These are phyloP conservation scores for Dioctria rufipes DNA, from an alignment of 2,888 invertebrate species.

Conservation along the genomic window DNA sequence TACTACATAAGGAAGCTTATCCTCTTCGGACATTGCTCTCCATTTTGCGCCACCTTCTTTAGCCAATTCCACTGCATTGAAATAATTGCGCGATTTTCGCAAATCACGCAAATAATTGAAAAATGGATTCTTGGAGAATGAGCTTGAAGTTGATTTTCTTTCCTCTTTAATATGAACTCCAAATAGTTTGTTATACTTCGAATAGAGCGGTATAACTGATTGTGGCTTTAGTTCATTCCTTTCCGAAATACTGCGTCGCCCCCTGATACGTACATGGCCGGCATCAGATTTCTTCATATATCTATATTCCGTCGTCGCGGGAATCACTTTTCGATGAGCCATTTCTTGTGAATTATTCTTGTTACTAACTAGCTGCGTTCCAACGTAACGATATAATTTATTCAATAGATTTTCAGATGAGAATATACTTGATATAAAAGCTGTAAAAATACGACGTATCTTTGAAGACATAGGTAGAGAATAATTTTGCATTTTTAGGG, in stretches of 20 bases:
- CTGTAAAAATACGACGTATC: slow-evolving; percentile 42
- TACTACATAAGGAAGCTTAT: slow-evolving; percentile 52
- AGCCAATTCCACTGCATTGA: slow-evolving; percentile 8
- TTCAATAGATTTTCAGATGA: slow-evolving; percentile 36
- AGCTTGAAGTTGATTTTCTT: neutral
- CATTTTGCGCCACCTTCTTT: slow-evolving; percentile 49
- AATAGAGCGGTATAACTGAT: neutral
- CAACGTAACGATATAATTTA: slow-evolving; percentile 35
- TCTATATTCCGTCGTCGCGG: neutral
- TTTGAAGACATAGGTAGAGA: slow-evolving; percentile 8
- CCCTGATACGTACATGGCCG: neutral
- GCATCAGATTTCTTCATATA: neutral
- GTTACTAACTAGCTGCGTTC: neutral
- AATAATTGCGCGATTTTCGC: neutral
- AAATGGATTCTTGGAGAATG: slow-evolving; percentile 48
- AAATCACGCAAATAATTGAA: slow-evolving; percentile 52
- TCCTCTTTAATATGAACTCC: neutral
- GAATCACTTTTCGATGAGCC: neutral
- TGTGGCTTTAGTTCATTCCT: neutral
- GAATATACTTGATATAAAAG: slow-evolving; percentile 40
- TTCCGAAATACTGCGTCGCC: neutral
- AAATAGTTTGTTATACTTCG: slow-evolving; percentile 8
- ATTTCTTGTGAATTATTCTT: neutral
- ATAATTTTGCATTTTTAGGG: neutral
- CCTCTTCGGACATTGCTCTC: slow-evolving; percentile 52